Conservation (phyloP, 53 echinoderm and acorn worm genomes). For the Luidia sarsii region DNA sequence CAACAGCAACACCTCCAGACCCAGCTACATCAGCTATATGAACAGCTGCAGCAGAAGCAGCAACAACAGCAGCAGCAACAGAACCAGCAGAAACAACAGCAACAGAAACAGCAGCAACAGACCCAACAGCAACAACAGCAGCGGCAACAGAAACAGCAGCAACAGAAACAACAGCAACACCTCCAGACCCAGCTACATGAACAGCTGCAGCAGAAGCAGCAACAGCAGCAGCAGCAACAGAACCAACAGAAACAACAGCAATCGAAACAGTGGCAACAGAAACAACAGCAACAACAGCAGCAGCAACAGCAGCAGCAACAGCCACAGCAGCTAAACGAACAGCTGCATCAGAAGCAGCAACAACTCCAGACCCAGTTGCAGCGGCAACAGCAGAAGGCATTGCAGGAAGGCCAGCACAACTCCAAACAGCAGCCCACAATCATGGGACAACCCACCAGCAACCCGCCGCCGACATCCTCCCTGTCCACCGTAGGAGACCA, state of each 20-base stretch:
- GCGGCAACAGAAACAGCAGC: too few relatives aligned
- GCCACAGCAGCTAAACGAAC: not conserved
- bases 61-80: not conserved
- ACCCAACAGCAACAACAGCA: too few relatives aligned
- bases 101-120: too few relatives aligned
- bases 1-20: not conserved
- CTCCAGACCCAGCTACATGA: too few relatives aligned
- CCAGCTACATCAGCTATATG: not conserved
- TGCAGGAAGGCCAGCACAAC: too few relatives aligned
- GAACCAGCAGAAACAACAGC: too few relatives aligned
- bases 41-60: not conserved
- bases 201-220: not conserved
- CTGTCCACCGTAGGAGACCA: not conserved
- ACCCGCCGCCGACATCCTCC: too few relatives aligned
- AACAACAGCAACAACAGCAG: not conserved
- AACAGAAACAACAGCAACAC: too few relatives aligned
- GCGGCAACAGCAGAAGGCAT: not conserved
- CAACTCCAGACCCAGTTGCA: too few relatives aligned
- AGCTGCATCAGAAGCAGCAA: not conserved
- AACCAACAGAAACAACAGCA: not conserved
- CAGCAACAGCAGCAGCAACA: not conserved
- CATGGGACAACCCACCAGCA: too few relatives aligned
- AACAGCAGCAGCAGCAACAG: not conserved
- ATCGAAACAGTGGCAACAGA: not conserved
- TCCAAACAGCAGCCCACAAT: too few relatives aligned